Evolutionary conservation across 2,113 vertebrate species (phyloP).

Genomic region (Picathartes gymnocephalus): DNA sequence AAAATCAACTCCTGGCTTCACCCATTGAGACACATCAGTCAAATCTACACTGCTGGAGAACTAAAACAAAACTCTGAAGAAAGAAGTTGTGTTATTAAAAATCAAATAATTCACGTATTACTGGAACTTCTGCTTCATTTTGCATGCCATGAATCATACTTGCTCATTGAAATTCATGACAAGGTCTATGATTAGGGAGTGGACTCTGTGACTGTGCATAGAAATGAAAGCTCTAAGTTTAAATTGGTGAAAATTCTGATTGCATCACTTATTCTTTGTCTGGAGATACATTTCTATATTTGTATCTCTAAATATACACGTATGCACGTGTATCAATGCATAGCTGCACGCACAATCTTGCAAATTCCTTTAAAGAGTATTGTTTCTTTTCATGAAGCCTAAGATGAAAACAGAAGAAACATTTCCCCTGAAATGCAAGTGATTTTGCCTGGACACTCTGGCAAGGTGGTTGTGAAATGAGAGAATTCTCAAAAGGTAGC

Average conservation of each 20-base stretch:
- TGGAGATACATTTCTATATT: not conserved
- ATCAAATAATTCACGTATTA: conserved; percentile 48
- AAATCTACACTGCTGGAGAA: conserved; percentile 20
- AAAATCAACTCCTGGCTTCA: conserved; percentile 11
- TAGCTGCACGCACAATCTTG: not conserved
- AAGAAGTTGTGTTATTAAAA: conserved; percentile 47
- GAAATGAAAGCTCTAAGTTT: not conserved
- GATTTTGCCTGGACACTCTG: not conserved
- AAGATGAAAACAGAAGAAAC: not conserved
- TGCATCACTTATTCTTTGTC: not conserved
- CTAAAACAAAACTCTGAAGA: conserved; percentile 35
- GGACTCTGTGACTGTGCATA: not conserved
- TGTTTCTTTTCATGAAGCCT: not conserved
- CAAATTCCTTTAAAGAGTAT: not conserved
- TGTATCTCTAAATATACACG: not conserved
- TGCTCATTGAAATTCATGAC: conserved; percentile 33
- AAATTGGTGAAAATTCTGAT: not conserved
- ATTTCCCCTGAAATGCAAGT: not conserved
- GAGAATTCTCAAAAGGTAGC: not conserved
- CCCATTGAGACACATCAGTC: conserved; percentile 18
- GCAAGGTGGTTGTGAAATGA: not conserved
- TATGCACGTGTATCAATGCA: not conserved
- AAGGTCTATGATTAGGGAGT: not conserved
- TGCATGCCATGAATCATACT: conserved; percentile 34
- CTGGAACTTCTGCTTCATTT: conserved; percentile 45